phyloP scores from a whole-genome alignment of 1,140 invertebrate genomes.

The Cyphomyrmex costatus region DNA sequence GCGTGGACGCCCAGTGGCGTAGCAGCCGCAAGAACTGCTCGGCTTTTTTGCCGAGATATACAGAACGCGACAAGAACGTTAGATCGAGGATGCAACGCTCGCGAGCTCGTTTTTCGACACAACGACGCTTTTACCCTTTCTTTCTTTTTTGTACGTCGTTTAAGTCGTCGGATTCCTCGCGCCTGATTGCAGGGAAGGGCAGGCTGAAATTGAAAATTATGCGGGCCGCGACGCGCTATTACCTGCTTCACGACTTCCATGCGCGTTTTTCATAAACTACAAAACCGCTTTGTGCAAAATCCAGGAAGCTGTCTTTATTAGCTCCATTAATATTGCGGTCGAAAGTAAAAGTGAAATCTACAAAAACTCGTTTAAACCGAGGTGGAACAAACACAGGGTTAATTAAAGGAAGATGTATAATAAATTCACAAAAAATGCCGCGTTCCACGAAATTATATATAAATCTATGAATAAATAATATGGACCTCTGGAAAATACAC shows the following conservation, averaged over 20 bases:
- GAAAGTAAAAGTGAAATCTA: background rate
- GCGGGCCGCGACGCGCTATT: background rate
- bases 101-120: constrained; percentile 26
- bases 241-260: constrained; percentile 7
- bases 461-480: too few species aligned
- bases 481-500: too few species aligned
- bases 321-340: background rate
- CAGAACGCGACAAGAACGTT: constrained; percentile 12
- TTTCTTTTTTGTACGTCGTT: constrained; percentile 9
- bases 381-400: background rate
- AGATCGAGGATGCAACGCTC: background rate
- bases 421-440: background rate
- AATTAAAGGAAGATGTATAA: background rate
- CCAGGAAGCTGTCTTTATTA: constrained; percentile 3
- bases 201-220: constrained; percentile 50
- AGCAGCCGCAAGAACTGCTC: constrained; percentile 55
- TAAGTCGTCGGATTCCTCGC: constrained; percentile 26
- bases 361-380: constrained; percentile 1
- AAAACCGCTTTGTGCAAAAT: background rate
- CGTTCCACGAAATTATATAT: background rate
- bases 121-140: constrained; percentile 11
- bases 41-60: constrained; percentile 6
- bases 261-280: constrained; percentile 18
- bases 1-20: constrained; percentile 72
- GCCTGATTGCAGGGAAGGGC: constrained; percentile 16